These are phyloP conservation scores for Lasioglossum morio DNA, from an alignment of 2,888 invertebrate species.

Conservation along the genomic window DNA sequence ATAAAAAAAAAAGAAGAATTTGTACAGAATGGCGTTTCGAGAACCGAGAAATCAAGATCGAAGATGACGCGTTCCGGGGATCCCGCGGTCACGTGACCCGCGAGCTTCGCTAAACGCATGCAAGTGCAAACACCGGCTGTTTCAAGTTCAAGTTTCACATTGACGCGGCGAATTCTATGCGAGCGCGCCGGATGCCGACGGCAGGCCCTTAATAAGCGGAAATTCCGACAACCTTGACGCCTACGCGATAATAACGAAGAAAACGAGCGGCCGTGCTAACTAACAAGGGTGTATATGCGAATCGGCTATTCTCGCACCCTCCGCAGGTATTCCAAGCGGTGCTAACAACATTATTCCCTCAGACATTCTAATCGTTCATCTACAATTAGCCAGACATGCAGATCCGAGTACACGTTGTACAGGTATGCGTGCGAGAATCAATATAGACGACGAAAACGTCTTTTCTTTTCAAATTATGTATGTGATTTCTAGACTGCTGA, in stretches of 20 bases:
- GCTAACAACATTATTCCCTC: background rate
- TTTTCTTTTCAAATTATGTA: background rate
- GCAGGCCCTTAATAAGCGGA: constrained; percentile 68
- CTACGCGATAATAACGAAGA: constrained; percentile 52
- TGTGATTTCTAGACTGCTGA: no score
- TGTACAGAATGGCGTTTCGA: background rate
- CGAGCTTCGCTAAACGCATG: constrained; percentile 17
- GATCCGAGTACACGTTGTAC: background rate
- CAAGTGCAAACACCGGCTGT: constrained; percentile 35
- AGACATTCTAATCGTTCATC: constrained; percentile 4
- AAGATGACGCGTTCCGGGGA: background rate
- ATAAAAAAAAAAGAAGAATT: no score
- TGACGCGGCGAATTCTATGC: constrained; percentile 53
- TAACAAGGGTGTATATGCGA: constrained; percentile 48
- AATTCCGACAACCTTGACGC: constrained; percentile 66
- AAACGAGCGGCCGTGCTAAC: constrained; percentile 47
- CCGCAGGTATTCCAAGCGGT: background rate
- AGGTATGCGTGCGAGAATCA: background rate
- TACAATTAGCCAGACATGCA: background rate
- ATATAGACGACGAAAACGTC: background rate
- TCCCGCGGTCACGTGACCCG: background rate
- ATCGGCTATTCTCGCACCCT: constrained; percentile 10
- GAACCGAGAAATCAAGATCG: background rate
- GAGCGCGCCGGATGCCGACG: constrained; percentile 61
- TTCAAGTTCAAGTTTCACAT: constrained; percentile 67